Evolutionary conservation across 53 echinoderm and acorn worm genomes (phyloP).

Genomic region (Zoroaster sp.): DNA sequence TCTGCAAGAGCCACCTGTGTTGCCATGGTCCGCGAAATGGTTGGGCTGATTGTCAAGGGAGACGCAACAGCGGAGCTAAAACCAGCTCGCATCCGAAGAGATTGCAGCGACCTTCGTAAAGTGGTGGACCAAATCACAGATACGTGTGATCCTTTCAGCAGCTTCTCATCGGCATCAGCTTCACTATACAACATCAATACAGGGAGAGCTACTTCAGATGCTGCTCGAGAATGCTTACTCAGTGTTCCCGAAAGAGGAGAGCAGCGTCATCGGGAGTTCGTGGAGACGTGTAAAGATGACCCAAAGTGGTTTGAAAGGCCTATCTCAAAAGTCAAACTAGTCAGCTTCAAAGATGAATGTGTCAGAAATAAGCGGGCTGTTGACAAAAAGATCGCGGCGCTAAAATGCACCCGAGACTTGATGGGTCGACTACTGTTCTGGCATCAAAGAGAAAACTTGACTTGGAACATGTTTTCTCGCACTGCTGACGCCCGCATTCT

Average conservation of each 20-base stretch:
- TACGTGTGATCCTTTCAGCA: slow-evolving; percentile 54
- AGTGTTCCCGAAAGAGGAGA: slow-evolving; percentile 1
- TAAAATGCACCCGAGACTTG: not conserved
- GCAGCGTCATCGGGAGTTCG: slow-evolving; percentile 11
- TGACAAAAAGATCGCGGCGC: not conserved
- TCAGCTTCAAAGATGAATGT: not conserved
- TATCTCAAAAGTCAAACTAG: not conserved
- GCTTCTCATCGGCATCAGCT: not conserved
- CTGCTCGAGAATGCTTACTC: not conserved
- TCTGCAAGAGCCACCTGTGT: slow-evolving; percentile 47
- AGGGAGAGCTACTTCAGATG: slow-evolving; percentile 23
- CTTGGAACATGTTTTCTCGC: slow-evolving; percentile 28
- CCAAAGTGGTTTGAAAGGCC: slow-evolving; percentile 40
- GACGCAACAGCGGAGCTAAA: not conserved
- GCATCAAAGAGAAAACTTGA: slow-evolving; percentile 18
- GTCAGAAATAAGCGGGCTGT: not conserved
- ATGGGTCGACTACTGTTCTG: slow-evolving; percentile 9
- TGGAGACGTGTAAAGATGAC: slow-evolving; percentile 52
- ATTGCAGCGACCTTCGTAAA: not conserved
- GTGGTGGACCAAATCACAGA: not conserved
- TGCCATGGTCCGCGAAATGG: slow-evolving; percentile 22
- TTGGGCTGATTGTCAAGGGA: slow-evolving; percentile 33
- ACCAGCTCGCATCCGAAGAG: not conserved
- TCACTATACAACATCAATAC: slow-evolving; percentile 38
- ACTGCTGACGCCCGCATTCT: slow-evolving; percentile 14